phyloP scores from a whole-genome alignment of 1,140 invertebrate genomes.

The Trichonephila clavata region DNA sequence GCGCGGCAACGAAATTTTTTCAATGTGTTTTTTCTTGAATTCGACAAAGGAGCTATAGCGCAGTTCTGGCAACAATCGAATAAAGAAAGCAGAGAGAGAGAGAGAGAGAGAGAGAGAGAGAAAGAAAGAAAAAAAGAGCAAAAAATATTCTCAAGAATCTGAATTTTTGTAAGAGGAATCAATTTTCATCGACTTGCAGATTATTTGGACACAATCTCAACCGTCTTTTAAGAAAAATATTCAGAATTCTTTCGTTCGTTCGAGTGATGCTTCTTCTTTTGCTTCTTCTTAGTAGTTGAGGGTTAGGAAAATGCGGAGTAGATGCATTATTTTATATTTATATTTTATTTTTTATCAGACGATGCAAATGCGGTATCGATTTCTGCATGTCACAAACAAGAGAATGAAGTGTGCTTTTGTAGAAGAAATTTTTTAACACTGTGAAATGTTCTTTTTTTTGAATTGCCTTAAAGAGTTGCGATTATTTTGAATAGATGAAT shows the following conservation, averaged over 20 bases:
- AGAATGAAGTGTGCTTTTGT: conserved; percentile 27
- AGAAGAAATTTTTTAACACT: conserved; percentile 3
- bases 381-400: conserved; percentile 8
- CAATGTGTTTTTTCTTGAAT: conserved; percentile 10
- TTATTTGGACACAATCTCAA: conserved; percentile 65
- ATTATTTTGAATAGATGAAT: conserved; percentile 47
- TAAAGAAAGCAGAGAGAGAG: not conserved
- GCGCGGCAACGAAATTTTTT: not conserved
- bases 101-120: not conserved
- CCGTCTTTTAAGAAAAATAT: conserved; percentile 62
- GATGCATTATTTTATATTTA: conserved; percentile 61
- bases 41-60: conserved; percentile 26
- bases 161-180: conserved; percentile 59
- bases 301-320: conserved; percentile 37
- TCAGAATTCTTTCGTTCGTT: conserved; percentile 42
- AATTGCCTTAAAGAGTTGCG: not conserved
- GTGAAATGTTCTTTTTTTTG: conserved; percentile 22
- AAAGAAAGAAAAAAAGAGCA: not conserved
- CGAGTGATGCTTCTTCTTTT: not conserved
- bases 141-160: conserved; percentile 47
- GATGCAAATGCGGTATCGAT: conserved; percentile 38
- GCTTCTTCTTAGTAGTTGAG: conserved; percentile 4
- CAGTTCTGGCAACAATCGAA: conserved; percentile 44
- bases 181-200: conserved; percentile 71
- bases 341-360: conserved; percentile 25